These are phyloP conservation scores for Chaitophorus viminalis DNA, from an alignment of 2,888 invertebrate genomes.

Conservation along the genomic window DNA sequence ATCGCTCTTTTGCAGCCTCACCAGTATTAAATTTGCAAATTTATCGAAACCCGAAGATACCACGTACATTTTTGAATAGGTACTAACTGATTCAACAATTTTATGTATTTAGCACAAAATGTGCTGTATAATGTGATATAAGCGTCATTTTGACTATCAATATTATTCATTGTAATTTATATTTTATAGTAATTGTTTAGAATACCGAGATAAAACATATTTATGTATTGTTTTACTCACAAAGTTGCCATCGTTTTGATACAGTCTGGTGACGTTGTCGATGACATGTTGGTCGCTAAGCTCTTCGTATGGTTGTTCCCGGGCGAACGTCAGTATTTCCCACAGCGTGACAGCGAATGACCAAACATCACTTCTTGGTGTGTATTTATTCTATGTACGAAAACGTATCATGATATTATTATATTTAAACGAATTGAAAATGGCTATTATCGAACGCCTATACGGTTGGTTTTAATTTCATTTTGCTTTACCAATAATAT, in stretches of 20 bases:
- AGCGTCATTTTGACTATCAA: no score
- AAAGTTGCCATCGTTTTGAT: slow-evolving; percentile 78
- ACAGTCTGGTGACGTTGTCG: slow-evolving; percentile 83
- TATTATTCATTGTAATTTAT: no score
- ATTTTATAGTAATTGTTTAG: no score
- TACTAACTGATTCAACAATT: no score
- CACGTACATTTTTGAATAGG: no score
- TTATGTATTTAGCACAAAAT: no score
- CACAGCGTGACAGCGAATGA: slow-evolving; percentile 87
- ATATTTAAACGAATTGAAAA: neutral
- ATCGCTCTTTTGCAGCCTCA: no score
- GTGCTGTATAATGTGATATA: no score
- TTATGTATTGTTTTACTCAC: slow-evolving; percentile 68
- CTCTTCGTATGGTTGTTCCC: slow-evolving; percentile 84
- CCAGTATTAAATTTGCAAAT: no score
- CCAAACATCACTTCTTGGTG: slow-evolving; percentile 88
- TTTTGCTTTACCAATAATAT: slow-evolving; percentile 74
- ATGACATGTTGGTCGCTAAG: slow-evolving; percentile 83
- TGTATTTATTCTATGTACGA: slow-evolving; percentile 82
- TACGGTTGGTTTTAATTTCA: slow-evolving; percentile 51
- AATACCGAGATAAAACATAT: neutral
- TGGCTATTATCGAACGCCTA: neutral
- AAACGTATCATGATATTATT: slow-evolving; percentile 60
- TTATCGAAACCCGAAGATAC: no score
- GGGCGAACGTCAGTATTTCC: slow-evolving; percentile 86